These are phyloP conservation scores for Mermis nigrescens DNA, from an alignment of 2,888 invertebrate genomes.

Conservation along the genomic window DNA sequence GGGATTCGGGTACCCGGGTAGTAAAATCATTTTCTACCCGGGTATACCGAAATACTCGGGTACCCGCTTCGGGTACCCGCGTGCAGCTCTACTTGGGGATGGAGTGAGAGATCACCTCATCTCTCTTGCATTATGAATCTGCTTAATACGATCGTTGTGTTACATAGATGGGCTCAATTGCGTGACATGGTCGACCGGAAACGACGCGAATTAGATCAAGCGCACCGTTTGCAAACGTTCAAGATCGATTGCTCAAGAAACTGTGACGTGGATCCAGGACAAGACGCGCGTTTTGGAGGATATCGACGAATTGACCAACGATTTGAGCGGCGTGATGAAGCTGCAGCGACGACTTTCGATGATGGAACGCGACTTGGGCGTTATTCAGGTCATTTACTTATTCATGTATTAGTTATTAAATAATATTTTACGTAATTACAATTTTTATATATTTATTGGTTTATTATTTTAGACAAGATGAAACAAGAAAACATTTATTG, in stretches of 20 bases:
- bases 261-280: conserved; percentile 48
- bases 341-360: conserved; percentile 77
- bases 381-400: conserved; percentile 82
- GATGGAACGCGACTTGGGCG: conserved; percentile 95
- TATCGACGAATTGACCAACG: conserved; percentile 93
- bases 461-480: no score
- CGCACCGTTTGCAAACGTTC: conserved; percentile 94
- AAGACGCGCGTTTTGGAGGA: conserved; percentile 94
- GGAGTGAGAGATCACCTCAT: no score
- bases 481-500: no score
- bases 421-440: background rate
- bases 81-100: no score
- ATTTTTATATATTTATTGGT: no score
- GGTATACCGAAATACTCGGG: no score
- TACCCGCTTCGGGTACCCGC: no score
- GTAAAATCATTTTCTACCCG: no score
- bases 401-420: conserved; percentile 7
- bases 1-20: no score
- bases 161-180: conserved; percentile 42
- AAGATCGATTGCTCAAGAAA: conserved; percentile 68
- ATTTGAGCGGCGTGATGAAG: conserved; percentile 83
- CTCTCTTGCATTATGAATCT: no score
- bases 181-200: conserved; percentile 87
- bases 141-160: conserved; percentile 1
- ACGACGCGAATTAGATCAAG: conserved; percentile 79